Evolutionary conservation across 2,797 vertebrate species (phyloP), one percentile per base, ranked within the genome.

Genomic region (Vespertilio murinus): DNA sequence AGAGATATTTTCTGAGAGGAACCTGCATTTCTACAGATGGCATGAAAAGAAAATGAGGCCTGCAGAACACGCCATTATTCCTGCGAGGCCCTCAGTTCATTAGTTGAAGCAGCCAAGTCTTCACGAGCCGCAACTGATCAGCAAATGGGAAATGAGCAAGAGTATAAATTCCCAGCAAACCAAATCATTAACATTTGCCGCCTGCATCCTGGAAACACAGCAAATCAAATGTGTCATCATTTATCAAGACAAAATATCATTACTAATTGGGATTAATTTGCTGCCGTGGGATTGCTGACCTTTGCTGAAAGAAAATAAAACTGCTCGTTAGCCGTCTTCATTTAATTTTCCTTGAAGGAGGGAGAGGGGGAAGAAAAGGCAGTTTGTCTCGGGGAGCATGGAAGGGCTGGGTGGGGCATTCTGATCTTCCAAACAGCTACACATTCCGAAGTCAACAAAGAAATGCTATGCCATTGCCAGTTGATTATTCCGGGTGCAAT

Each of bases 191-290:
- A 98, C 98, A 98, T 98, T 98, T 98, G 97, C 98, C 61, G 98
- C 97, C 95, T 98, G 97, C 97, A 97, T 98, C 98, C 97, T 97
- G 96, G 97, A 98, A 98, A 98, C 98, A 96, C 83, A 96, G 98
- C 98, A 98, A 98, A 98, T 99, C 98, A 98, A 98, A 98, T 97
- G 97, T 97, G 97, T 97, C 97, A 97, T 98, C 98, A 97, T 98
- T 97, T 98, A 98, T 98, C 97, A 98, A 98, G 98, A 97, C 98
- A 98, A 98, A 98, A 98, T 98, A 98, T 98, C 98, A 98, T 98
- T 98, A 97, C 98, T 98, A 98, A 98, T 98, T 98, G 98, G 98
- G 98, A 98, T 98, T 99, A 98, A 98, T 98, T 98, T 98, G 97
- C 97, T 98, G 97, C 98, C 96, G 97, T 97, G 98, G 98, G 98